Percentiles rank a stretch among this genome's conserved stretches.
Conservation (phyloP, 2,888 invertebrate genomes). For the Drosophila putrida region DNA sequence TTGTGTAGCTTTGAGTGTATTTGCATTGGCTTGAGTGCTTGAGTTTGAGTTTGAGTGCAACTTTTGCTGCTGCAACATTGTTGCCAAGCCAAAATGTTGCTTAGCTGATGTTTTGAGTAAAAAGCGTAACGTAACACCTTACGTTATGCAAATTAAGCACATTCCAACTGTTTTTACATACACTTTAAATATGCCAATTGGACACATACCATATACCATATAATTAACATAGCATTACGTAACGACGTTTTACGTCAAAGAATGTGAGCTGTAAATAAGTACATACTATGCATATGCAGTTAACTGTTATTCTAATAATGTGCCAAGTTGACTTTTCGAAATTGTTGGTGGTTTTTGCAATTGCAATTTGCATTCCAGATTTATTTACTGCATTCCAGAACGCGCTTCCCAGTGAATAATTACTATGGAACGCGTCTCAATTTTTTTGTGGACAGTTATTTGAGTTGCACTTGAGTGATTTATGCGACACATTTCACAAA, state of each 20-base stretch:
- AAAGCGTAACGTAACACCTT: neutral
- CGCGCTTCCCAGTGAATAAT: slow-evolving; percentile 42
- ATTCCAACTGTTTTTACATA: neutral
- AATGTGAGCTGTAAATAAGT: neutral
- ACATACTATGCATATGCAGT: neutral
- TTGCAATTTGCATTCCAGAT: slow-evolving; percentile 11
- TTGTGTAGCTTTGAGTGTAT: slow-evolving; percentile 19
- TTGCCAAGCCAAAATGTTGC: slow-evolving; percentile 20
- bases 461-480: slow-evolving; percentile 48
- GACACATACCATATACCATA: neutral
- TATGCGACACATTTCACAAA: slow-evolving; percentile 39
- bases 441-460: slow-evolving; percentile 28
- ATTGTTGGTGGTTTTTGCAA: neutral
- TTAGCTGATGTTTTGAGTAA: too few species aligned
- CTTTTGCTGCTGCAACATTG: neutral
- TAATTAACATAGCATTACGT: neutral
- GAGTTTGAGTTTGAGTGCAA: slow-evolving; percentile 2
- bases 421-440: slow-evolving; percentile 31
- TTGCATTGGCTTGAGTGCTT: slow-evolving; percentile 5
- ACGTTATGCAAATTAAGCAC: slow-evolving; percentile 6
- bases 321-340: neutral
- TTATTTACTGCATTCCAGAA: slow-evolving; percentile 41
- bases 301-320: slow-evolving; percentile 18
- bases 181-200: neutral
- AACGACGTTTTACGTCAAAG: neutral